Percentiles rank a stretch among this genome's conserved stretches.
Conservation (phyloP, 1,140 invertebrate genomes). For the Sipha flava region DNA sequence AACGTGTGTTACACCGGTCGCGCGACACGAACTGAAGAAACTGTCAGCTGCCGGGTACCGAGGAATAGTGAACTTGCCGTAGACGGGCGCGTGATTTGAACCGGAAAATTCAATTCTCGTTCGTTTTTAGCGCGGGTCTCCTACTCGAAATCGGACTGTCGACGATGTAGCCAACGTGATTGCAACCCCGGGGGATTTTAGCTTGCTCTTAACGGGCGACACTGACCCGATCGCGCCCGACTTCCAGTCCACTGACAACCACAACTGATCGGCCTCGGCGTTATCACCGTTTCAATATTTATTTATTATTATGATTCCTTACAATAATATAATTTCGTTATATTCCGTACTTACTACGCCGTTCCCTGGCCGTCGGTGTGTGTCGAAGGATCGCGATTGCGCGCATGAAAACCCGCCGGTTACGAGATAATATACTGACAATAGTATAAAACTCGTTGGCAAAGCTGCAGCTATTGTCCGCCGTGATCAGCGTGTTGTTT, state of each 20-base stretch:
- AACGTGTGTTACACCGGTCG: neutral
- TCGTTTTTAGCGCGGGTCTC: slow-evolving; percentile 14
- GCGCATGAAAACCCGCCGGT: too few relatives aligned
- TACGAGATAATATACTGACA: too few relatives aligned
- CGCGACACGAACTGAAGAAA: neutral
- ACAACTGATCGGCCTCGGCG: neutral
- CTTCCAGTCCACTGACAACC: neutral
- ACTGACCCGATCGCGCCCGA: too few relatives aligned
- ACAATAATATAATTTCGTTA: too few relatives aligned
- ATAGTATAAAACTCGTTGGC: too few relatives aligned
- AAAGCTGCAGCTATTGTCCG: too few relatives aligned
- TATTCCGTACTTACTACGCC: too few relatives aligned
- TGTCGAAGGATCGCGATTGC: too few relatives aligned
- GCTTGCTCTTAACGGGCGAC: too few relatives aligned
- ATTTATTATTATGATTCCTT: too few relatives aligned
- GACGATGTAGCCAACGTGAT: neutral
- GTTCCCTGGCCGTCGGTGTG: too few relatives aligned
- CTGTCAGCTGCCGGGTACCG: neutral
- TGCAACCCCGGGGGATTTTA: neutral
- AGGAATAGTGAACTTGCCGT: neutral
- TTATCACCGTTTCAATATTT: too few relatives aligned
- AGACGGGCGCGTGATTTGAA: neutral
- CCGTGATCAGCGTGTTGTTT: neutral
- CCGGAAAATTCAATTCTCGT: slow-evolving; percentile 26
- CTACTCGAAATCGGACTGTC: neutral